phyloP scores from a whole-genome alignment of 2,888 invertebrate species.

The Temnothorax rugatulus region DNA sequence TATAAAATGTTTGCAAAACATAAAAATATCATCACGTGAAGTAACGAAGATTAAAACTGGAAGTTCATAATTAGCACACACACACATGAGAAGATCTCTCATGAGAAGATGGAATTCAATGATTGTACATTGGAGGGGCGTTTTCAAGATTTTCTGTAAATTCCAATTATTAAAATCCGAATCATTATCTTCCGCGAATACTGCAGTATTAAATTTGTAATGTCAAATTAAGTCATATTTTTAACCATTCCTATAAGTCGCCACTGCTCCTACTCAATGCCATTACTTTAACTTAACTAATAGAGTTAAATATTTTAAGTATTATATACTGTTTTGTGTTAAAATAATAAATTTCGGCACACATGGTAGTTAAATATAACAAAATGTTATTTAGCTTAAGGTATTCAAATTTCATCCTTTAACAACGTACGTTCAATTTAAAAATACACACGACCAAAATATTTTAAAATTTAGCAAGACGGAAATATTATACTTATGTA shows the following conservation, averaged over 20 bases:
- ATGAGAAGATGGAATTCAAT: background rate
- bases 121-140: background rate
- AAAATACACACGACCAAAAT: background rate
- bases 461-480: background rate
- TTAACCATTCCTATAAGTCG: no score
- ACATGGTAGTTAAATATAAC: no score
- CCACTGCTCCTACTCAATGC: no score
- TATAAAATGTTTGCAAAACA: slow-evolving; percentile 29
- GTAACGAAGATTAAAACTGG: background rate
- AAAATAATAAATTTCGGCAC: no score
- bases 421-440: background rate
- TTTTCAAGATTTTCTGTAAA: background rate
- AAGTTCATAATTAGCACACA: background rate
- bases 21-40: background rate
- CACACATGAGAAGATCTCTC: background rate
- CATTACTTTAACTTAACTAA: no score
- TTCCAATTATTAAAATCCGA: background rate
- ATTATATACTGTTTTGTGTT: no score
- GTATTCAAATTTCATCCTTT: no score
- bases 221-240: no score
- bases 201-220: no score
- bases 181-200: background rate
- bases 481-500: background rate
- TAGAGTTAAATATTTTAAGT: no score
- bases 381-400: no score